A percentile compares a stretch with the other conserved stretches of the same genome.
Conservation (phyloP, 2,888 invertebrate species). For the Dexiosoma caninum region DNA sequence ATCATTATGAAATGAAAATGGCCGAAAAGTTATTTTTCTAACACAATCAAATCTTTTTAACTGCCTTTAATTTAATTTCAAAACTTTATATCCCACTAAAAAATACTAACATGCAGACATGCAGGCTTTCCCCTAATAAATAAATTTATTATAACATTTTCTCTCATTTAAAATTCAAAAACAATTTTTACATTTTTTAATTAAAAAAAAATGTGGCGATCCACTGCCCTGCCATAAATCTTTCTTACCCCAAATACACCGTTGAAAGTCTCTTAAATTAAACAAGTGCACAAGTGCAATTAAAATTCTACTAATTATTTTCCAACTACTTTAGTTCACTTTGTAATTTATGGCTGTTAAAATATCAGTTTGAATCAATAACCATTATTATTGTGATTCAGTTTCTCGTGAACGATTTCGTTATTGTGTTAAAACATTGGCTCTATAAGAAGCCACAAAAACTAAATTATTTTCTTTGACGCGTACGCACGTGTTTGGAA, state of each 20-base stretch:
- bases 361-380: slow-evolving; percentile 51
- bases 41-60: no score
- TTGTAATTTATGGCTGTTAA: slow-evolving; percentile 52
- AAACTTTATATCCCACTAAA: no score
- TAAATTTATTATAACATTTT: no score
- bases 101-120: no score
- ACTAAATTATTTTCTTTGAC: background rate
- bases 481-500: slow-evolving; percentile 49
- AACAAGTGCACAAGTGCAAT: background rate
- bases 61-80: no score
- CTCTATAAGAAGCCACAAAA: background rate
- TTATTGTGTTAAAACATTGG: slow-evolving; percentile 37
- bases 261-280: background rate
- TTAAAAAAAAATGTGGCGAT: no score
- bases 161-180: no score
- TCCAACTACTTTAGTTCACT: background rate
- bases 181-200: no score
- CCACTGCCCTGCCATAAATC: slow-evolving; percentile 30
- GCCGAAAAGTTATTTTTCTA: no score
- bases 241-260: background rate
- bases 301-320: slow-evolving; percentile 15
- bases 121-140: no score
- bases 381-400: background rate
- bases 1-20: no score
- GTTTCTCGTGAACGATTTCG: background rate